These are phyloP conservation scores for Aptenodytes forsteri DNA, from an alignment of 2,113 vertebrate species.

Conservation along the genomic window DNA sequence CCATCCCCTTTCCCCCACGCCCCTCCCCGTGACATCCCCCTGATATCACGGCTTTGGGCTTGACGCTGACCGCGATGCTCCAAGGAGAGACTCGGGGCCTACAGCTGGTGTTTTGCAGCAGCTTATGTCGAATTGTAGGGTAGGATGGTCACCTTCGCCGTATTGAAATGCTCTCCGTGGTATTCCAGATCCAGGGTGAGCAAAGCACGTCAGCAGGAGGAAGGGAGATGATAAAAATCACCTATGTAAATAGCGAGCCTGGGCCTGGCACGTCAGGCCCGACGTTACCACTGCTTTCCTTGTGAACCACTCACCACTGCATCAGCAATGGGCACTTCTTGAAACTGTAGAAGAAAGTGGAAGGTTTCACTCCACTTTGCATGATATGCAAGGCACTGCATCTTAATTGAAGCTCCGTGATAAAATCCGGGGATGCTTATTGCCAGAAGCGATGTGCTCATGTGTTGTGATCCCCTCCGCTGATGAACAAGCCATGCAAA, in stretches of 20 bases:
- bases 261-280: background rate
- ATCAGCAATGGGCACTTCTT: background rate
- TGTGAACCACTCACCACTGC: background rate
- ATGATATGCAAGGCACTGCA: background rate
- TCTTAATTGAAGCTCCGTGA: background rate
- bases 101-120: background rate
- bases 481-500: background rate
- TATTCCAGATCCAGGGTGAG: background rate
- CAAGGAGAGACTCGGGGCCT: background rate
- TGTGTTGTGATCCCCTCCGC: background rate
- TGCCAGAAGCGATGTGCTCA: fast-evolving
- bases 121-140: background rate
- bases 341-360: background rate
- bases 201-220: background rate
- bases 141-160: background rate
- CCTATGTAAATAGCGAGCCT: background rate
- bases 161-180: background rate
- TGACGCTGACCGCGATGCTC: background rate
- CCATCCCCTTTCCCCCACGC: fast-evolving
- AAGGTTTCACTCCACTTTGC: background rate
- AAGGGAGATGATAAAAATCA: background rate
- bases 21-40: background rate
- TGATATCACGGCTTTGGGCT: fast-evolving
- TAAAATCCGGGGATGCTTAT: fast-evolving
- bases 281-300: background rate